Evolutionary conservation across 2,113 vertebrate genomes (phyloP), one percentile per base, ranked within the genome.

Genomic region (Leptodactylus fuscus): DNA sequence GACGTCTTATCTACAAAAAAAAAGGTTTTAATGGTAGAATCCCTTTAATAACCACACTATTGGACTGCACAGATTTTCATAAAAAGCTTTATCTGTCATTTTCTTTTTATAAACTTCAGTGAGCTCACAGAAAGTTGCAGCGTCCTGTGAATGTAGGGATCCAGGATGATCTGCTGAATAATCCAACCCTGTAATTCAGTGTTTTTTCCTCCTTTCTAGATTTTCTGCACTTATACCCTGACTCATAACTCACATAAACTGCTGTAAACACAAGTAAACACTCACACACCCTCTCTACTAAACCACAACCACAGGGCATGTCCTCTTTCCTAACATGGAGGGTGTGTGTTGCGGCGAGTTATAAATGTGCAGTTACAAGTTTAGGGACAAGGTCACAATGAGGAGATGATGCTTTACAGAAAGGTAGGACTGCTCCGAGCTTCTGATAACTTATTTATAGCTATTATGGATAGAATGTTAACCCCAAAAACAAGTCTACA

Each of bases 241-340:
- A 60, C 77, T 80, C 34, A 60, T 44, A 60, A 62, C 36, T 41
- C 46, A 82, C 20, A 51, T 36, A 79, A 51, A 41, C 15, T 6
- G 34, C 27, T 32, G 69, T 41, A 44, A n/a, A 18, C 12, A 44
- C 36, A 34, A 22, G 69, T 69, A 55, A 34, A 16, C 11, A 44
- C 36, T 15, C n/a, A 60, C 77, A 73, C 77, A 74, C 67, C 75
- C 75, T 53, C 24, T 9, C 34, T 85, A 27, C 29, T 44, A 48
- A 86, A 81, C 77, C 84, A 73, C 67, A 85, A 69, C 29, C 65
- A 16, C 74, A 55, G 77, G 75, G 65, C 65, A 81, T 32, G 36
- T 34, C 73, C 48, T 71, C 65, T 53, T 69, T 20, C 65, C 9
- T 24, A 62, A 24, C 83, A 60, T 51, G 48, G 24, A n/a, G 77